phyloP scores from a whole-genome alignment of 2,888 invertebrate species.

The Emesis furor region DNA sequence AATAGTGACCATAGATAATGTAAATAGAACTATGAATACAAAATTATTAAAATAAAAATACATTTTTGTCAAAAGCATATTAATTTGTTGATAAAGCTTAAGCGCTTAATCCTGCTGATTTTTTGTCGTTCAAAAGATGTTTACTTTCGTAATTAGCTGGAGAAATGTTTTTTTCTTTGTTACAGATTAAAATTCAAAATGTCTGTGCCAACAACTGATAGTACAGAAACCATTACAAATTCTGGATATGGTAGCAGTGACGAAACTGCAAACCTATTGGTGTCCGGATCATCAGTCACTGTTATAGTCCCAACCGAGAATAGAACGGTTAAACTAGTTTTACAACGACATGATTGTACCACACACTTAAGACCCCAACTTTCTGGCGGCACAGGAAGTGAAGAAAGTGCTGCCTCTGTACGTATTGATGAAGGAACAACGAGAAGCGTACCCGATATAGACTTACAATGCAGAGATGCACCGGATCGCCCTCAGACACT shows the following conservation, averaged over 20 bases:
- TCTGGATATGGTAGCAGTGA: slow-evolving; percentile 95
- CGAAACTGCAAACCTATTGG: slow-evolving; percentile 96
- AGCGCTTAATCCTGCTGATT: too few relatives aligned
- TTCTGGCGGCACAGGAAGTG: slow-evolving; percentile 95
- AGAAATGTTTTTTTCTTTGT: slow-evolving; percentile 82
- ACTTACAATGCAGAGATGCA: slow-evolving; percentile 94
- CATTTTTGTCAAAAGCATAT: too few relatives aligned
- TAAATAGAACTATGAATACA: too few relatives aligned
- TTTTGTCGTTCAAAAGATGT: too few relatives aligned
- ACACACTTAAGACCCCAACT: slow-evolving; percentile 95
- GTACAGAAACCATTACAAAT: slow-evolving; percentile 92
- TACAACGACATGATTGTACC: slow-evolving; percentile 97
- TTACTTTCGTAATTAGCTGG: too few relatives aligned
- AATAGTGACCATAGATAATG: too few relatives aligned
- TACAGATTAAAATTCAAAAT: slow-evolving; percentile 83
- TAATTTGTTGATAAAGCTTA: too few relatives aligned
- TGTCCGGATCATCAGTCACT: slow-evolving; percentile 92
- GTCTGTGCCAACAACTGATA: slow-evolving; percentile 90
- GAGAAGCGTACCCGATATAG: slow-evolving; percentile 96
- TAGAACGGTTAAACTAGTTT: slow-evolving; percentile 94
- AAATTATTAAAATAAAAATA: too few relatives aligned
- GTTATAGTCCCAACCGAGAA: slow-evolving; percentile 89
- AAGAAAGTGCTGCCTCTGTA: slow-evolving; percentile 93
- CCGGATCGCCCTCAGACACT: slow-evolving; percentile 90
- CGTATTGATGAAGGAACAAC: slow-evolving; percentile 94